Evolutionary conservation across 2,888 invertebrate species (phyloP).

Genomic region (Lysandra coridon): DNA sequence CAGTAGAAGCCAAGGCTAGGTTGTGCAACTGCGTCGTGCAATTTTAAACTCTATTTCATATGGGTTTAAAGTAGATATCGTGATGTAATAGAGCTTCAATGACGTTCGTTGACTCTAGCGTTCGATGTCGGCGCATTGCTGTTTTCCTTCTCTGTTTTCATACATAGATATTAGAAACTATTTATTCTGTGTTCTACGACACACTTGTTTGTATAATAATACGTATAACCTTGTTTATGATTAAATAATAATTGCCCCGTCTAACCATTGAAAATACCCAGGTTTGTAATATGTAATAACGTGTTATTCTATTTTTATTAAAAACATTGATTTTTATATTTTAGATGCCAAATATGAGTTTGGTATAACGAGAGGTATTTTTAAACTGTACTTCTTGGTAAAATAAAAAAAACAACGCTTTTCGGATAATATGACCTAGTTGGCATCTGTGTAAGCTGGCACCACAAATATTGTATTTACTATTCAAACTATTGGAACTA

Average conservation of each 20-base stretch:
- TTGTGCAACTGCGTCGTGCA: constrained; percentile 49
- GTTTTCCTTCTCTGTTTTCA: constrained; percentile 80
- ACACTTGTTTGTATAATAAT: constrained; percentile 42
- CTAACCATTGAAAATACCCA: not conserved
- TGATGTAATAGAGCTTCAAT: constrained; percentile 59
- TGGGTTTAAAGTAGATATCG: constrained; percentile 47
- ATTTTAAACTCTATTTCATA: constrained; percentile 53
- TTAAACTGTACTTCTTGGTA: not conserved
- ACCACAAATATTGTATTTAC: not conserved
- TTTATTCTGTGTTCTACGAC: constrained; percentile 58
- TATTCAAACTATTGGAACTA: constrained; percentile 9
- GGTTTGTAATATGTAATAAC: not conserved
- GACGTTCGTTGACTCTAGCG: constrained; percentile 80
- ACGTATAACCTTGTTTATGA: constrained; percentile 32
- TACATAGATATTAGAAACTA: constrained; percentile 78
- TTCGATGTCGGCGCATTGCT: constrained; percentile 77
- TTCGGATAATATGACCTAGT: constrained; percentile 6
- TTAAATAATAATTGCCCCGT: constrained; percentile 16
- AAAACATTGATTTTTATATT: not conserved
- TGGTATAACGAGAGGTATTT: not conserved
- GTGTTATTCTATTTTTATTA: not conserved
- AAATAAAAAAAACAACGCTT: not conserved
- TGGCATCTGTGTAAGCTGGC: not conserved
- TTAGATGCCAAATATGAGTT: not conserved
- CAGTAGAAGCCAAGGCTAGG: constrained; percentile 80